These are phyloP conservation scores for Todiramphus saurophagus DNA, from an alignment of 2,113 vertebrate species.

Conservation along the genomic window DNA sequence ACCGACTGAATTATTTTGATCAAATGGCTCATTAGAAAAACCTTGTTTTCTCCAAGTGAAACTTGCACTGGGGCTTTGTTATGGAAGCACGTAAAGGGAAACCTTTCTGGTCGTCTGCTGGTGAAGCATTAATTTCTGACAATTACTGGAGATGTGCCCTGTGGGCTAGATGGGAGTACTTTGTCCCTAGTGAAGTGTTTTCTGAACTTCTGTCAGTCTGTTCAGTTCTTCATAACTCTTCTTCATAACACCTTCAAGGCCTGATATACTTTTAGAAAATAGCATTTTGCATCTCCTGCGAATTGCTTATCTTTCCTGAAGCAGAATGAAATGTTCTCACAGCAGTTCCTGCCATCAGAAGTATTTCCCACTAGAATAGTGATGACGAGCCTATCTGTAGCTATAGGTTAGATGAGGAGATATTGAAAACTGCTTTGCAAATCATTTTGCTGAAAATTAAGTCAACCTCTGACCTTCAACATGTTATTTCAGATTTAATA, in stretches of 20 bases:
- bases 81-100: not conserved
- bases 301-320: constrained; percentile 60
- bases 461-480: constrained; percentile 2
- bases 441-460: constrained; percentile 40
- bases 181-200: constrained; percentile 18
- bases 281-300: constrained; percentile 37
- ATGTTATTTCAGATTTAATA: not conserved
- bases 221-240: constrained; percentile 30
- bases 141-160: constrained; percentile 11
- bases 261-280: constrained; percentile 48
- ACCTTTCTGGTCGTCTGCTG: not conserved
- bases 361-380: constrained; percentile 44
- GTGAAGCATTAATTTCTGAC: constrained; percentile 32
- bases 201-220: constrained; percentile 48
- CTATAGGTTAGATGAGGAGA: not conserved
- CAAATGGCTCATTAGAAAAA: not conserved
- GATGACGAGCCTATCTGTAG: constrained; percentile 9
- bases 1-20: not conserved
- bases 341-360: constrained; percentile 44
- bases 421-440: constrained; percentile 22
- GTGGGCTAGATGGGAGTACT: constrained; percentile 11
- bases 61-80: not conserved
- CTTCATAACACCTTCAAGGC: constrained; percentile 42
- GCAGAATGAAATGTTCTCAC: constrained; percentile 34
- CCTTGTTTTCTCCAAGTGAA: not conserved